Percentiles rank a stretch among this genome's conserved stretches.
Conservation (phyloP, 1,140 invertebrate species). For the Bicyclus anynana region DNA sequence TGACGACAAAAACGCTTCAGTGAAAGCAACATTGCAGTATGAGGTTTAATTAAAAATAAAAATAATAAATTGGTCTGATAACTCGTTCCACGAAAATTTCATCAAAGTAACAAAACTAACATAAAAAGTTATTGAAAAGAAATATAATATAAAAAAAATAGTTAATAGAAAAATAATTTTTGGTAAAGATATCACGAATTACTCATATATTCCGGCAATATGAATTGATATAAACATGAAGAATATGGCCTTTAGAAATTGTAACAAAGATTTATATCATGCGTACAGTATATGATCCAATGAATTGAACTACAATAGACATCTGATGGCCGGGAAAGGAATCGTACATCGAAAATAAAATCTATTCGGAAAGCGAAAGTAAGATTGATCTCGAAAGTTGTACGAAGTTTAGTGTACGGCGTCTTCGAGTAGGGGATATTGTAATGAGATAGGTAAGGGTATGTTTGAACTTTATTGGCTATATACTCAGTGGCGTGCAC, state of each 20-base stretch:
- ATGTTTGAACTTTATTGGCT: too few species aligned
- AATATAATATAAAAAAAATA: too few species aligned
- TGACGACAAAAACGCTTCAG: too few species aligned
- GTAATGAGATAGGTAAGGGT: too few species aligned
- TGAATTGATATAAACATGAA: background rate
- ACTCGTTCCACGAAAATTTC: too few species aligned
- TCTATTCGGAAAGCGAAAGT: constrained; percentile 31
- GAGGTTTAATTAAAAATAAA: too few species aligned
- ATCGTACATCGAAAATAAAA: constrained; percentile 30
- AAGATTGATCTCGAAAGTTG: constrained; percentile 33
- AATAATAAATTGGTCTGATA: too few species aligned
- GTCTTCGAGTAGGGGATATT: background rate
- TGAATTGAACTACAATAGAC: constrained; percentile 13
- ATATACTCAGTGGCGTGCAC: too few species aligned
- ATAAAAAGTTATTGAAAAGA: too few species aligned
- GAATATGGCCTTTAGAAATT: background rate
- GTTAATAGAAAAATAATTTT: too few species aligned
- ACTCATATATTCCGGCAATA: background rate
- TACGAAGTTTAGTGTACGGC: constrained; percentile 16
- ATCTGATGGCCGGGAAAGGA: constrained; percentile 17
- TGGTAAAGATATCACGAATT: background rate
- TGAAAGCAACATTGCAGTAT: too few species aligned
- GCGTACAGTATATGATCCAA: constrained; percentile 9
- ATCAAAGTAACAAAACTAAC: too few species aligned
- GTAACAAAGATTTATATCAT: constrained; percentile 3